A percentile compares a stretch with the other conserved stretches of the same genome.
Conservation (phyloP, 2,888 invertebrate genomes). For the Amblyjoppa proteus region DNA sequence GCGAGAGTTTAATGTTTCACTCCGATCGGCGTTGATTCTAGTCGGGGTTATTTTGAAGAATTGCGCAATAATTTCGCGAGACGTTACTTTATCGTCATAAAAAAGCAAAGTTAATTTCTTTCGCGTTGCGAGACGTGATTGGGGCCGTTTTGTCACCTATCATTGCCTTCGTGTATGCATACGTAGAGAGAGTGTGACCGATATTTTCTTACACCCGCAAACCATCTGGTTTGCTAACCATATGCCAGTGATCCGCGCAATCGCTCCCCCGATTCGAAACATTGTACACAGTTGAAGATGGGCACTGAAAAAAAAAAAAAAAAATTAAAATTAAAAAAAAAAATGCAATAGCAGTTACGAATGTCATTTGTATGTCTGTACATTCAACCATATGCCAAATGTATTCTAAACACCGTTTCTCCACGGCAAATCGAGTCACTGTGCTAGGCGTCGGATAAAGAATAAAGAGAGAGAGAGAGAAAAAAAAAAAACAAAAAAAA, state of each 20-base stretch:
- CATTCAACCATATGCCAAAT: conserved; percentile 39
- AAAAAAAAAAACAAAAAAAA: conserved; percentile 8
- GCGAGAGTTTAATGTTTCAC: too few relatives aligned
- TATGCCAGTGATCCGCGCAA: conserved; percentile 21
- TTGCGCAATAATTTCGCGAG: too few relatives aligned
- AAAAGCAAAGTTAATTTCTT: background rate
- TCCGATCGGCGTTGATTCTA: too few relatives aligned
- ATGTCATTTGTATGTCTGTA: conserved; percentile 33
- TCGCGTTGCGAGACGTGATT: background rate
- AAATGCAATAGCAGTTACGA: background rate
- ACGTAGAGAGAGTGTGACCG: background rate
- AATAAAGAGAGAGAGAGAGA: too few relatives aligned
- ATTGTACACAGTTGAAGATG: background rate
- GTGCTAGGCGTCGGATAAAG: conserved; percentile 8
- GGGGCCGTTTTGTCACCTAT: background rate
- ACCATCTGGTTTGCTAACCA: conserved; percentile 31
- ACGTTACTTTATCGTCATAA: too few relatives aligned
- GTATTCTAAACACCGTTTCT: conserved; percentile 37
- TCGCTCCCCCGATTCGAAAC: conserved; percentile 35
- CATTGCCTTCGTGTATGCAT: background rate
- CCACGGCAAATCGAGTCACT: conserved; percentile 57
- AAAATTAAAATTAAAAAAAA: background rate
- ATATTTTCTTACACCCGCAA: conserved; percentile 6
- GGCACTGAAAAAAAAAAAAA: background rate
- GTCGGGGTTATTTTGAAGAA: too few relatives aligned